Evolutionary conservation across 2,113 vertebrate species (phyloP).

Genomic region (Peromyscus leucopus): DNA sequence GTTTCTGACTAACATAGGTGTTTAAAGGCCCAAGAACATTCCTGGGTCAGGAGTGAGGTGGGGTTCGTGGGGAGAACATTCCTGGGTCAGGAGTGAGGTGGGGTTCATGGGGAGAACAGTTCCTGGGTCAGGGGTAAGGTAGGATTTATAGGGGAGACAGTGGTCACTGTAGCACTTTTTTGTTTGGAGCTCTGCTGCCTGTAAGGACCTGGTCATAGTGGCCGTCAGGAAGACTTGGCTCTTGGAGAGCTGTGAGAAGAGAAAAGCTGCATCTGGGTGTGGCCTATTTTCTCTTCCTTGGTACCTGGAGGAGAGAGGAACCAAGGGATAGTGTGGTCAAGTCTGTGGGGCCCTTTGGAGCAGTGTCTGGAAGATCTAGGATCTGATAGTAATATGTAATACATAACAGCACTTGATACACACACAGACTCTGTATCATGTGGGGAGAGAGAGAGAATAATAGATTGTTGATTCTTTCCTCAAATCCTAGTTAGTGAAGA

Average conservation of each 20-base stretch:
- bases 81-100: background rate
- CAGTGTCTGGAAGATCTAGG: background rate
- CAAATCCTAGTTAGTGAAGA: slow-evolving; percentile 29
- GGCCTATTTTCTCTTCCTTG: background rate
- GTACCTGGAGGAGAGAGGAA: background rate
- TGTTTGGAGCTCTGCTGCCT: background rate
- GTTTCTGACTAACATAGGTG: background rate
- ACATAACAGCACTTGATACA: background rate
- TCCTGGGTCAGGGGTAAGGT: background rate
- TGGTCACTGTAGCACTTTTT: background rate
- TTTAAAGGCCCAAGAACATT: background rate
- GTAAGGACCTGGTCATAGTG: background rate
- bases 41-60: background rate
- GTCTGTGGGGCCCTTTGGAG: background rate
- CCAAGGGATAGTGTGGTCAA: background rate
- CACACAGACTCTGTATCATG: background rate
- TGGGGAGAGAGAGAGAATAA: too few species aligned
- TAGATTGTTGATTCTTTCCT: slow-evolving; percentile 23
- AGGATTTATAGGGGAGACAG: background rate
- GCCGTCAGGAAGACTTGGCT: background rate
- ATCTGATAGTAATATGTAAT: background rate
- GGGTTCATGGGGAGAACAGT: background rate
- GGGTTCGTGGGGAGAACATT: background rate
- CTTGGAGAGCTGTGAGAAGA: background rate
- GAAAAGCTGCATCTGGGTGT: background rate